phyloP scores from a whole-genome alignment of 1,140 invertebrate species.

The Dermatophagoides farinae region DNA sequence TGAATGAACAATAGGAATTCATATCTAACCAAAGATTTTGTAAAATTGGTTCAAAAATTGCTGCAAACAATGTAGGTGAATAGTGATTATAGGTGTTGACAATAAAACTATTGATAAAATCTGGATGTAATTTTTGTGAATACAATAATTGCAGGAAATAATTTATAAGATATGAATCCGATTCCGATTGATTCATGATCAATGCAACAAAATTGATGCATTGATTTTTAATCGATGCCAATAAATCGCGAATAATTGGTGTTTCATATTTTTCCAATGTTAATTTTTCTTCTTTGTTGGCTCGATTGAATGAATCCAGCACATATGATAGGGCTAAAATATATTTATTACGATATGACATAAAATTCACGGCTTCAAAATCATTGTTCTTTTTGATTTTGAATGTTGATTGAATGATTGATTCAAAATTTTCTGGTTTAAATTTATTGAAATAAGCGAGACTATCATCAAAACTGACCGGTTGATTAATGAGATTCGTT shows the following conservation, averaged over 20 bases:
- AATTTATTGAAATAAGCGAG: neutral
- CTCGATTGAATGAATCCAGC: slow-evolving; percentile 26
- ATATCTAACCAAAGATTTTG: slow-evolving; percentile 44
- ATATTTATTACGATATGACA: neutral
- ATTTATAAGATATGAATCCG: neutral
- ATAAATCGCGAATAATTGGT: slow-evolving; percentile 35
- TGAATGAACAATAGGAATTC: slow-evolving; percentile 35
- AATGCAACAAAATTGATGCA: slow-evolving; percentile 39
- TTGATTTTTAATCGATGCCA: slow-evolving; percentile 37
- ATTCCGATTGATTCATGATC: slow-evolving; percentile 36
- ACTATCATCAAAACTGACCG: neutral
- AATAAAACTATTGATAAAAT: slow-evolving; percentile 12
- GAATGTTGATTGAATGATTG: neutral
- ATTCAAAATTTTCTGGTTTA: neutral
- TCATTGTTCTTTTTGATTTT: neutral
- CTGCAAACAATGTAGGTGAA: neutral
- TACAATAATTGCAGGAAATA: slow-evolving; percentile 2
- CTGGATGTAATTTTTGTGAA: neutral
- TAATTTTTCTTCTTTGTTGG: slow-evolving; percentile 24
- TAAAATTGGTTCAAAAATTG: slow-evolving; percentile 42
- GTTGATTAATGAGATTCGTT: neutral
- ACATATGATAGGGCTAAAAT: slow-evolving; percentile 23
- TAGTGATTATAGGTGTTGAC: neutral
- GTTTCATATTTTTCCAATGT: slow-evolving; percentile 34
- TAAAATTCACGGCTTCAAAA: neutral